phyloP scores from a whole-genome alignment of 2,113 vertebrate species.

The Macrotis lagotis region DNA sequence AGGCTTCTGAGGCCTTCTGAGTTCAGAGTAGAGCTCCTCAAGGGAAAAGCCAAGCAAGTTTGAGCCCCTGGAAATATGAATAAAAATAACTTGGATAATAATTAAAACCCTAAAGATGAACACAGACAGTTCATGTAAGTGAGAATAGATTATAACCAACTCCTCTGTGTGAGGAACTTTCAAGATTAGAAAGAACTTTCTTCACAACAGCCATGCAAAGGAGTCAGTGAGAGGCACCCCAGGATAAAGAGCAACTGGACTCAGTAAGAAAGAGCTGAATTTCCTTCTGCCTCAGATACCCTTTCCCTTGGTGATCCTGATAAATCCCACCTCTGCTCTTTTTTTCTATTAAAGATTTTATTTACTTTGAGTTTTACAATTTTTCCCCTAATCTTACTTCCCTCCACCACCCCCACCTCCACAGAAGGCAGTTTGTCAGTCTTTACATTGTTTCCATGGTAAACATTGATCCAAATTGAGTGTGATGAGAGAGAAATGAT shows the following conservation, averaged over 20 bases:
- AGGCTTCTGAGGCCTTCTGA: background rate
- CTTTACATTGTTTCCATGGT: no score
- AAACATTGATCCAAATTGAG: no score
- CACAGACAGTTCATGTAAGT: background rate
- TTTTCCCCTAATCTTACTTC: no score
- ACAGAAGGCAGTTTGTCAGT: no score
- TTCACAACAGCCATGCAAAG: background rate
- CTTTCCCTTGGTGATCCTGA: background rate
- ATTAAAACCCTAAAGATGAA: background rate
- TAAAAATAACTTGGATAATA: background rate
- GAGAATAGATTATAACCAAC: background rate
- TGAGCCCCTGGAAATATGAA: background rate
- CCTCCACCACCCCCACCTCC: no score
- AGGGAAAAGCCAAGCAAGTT: background rate
- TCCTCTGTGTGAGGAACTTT: background rate
- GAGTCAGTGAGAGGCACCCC: background rate
- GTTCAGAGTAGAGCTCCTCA: background rate
- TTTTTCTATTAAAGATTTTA: no score
- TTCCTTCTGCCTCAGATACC: background rate
- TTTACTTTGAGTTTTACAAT: no score
- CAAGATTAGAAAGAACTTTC: background rate
- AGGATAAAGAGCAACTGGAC: background rate
- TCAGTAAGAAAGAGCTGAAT: background rate
- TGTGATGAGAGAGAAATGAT: no score
- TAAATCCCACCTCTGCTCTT: background rate